Evolutionary conservation across 2,113 vertebrate genomes (phyloP).

Genomic region (Cebidichthys violaceus): DNA sequence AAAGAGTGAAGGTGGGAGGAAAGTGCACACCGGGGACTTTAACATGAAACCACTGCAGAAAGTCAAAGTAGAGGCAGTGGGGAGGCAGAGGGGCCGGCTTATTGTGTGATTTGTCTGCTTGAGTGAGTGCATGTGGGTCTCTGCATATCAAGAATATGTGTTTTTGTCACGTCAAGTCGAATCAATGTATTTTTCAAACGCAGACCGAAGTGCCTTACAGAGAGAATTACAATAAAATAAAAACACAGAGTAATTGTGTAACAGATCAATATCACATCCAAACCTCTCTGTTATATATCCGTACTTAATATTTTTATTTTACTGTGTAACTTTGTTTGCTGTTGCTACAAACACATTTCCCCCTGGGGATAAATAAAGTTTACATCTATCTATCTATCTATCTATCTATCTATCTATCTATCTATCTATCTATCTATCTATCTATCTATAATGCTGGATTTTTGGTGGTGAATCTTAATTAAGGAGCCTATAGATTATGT

Average conservation of each 20-base stretch:
- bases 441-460: neutral
- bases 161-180: neutral
- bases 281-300: neutral
- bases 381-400: too few relatives aligned
- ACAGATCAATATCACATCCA: neutral
- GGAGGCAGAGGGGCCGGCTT: neutral
- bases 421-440: too few relatives aligned
- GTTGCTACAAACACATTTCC: too few relatives aligned
- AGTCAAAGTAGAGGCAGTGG: constrained; percentile 34
- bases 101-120: constrained; percentile 13
- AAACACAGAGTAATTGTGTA: neutral
- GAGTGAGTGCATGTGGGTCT: neutral
- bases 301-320: too few relatives aligned
- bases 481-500: neutral
- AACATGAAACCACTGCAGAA: constrained; percentile 48
- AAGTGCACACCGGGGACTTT: constrained; percentile 46
- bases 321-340: too few relatives aligned
- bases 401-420: too few relatives aligned
- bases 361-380: too few relatives aligned
- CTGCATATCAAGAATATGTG: neutral
- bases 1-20: constrained; percentile 43
- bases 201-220: neutral
- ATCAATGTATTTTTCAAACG: neutral
- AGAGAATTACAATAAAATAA: neutral
- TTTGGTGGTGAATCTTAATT: neutral